phyloP scores from a whole-genome alignment of 2,113 vertebrate genomes.

The Chamaea fasciata region DNA sequence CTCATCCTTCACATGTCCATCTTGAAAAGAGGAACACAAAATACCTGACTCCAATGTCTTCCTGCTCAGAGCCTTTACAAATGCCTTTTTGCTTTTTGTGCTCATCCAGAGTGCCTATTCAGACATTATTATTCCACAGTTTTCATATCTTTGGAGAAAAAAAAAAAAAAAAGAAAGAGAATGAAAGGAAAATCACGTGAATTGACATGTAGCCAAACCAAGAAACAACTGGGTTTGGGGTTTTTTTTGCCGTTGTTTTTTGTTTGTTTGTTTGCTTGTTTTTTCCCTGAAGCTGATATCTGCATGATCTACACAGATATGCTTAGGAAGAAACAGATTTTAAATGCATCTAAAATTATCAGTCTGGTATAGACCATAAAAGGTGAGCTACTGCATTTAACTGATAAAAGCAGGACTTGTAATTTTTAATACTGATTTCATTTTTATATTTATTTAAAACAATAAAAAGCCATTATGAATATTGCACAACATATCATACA shows the following conservation, averaged over 20 bases:
- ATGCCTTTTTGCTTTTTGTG: not conserved
- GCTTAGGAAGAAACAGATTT: not conserved
- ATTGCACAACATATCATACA: not conserved
- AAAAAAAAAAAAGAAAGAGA: not conserved
- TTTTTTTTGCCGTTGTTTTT: no score
- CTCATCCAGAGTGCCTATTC: not conserved
- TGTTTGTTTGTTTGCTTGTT: no score
- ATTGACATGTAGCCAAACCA: not conserved
- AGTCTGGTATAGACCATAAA: not conserved
- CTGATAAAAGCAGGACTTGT: not conserved
- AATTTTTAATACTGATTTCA: not conserved
- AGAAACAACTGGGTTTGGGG: no score
- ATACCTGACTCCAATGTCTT: not conserved
- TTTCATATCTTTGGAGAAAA: not conserved
- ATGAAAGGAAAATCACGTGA: not conserved
- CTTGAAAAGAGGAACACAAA: not conserved
- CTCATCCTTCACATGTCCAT: not conserved
- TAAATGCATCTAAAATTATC: not conserved
- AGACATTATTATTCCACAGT: not conserved
- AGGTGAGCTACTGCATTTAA: not conserved
- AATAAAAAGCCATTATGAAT: not conserved
- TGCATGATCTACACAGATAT: not conserved
- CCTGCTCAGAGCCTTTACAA: not conserved
- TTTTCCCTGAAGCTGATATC: not conserved
- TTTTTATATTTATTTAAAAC: slow-evolving; percentile 27